Evolutionary conservation across 2,113 vertebrate genomes (phyloP).

Genomic region (Pitta sordida): DNA sequence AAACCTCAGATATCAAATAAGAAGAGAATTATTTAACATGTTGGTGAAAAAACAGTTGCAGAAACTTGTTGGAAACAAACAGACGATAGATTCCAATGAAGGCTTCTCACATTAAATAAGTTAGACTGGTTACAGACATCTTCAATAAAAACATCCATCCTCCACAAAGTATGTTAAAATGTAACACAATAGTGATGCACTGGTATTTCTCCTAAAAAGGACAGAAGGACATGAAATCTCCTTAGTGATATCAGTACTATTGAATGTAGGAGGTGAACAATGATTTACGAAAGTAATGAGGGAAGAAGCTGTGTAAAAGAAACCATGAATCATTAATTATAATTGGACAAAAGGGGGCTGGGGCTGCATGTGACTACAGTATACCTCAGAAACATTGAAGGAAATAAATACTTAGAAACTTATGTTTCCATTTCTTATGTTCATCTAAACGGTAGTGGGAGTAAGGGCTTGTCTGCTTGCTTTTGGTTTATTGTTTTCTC

Average conservation of each 20-base stretch:
- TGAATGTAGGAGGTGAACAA: conserved; percentile 59
- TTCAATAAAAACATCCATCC: conserved; percentile 48
- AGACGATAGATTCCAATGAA: conserved; percentile 26
- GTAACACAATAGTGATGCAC: conserved; percentile 62
- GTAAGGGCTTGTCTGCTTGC: conserved; percentile 9
- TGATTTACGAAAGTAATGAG: conserved; percentile 22
- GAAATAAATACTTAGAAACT: conserved; percentile 13
- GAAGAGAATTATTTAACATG: neutral
- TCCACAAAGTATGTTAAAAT: conserved; percentile 58
- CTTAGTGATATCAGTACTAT: conserved; percentile 62
- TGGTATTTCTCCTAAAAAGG: conserved; percentile 64
- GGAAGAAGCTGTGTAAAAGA: conserved; percentile 35
- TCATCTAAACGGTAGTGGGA: neutral
- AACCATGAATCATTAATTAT: conserved; percentile 37
- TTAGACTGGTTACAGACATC: conserved; percentile 55
- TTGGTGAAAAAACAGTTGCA: conserved; percentile 39
- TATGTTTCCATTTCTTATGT: neutral
- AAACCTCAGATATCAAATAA: conserved; percentile 4
- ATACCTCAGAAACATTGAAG: neutral
- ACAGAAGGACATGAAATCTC: conserved; percentile 62
- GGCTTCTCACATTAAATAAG: conserved; percentile 61
- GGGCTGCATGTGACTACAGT: neutral
- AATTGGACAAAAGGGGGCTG: neutral
- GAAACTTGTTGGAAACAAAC: conserved; percentile 46
- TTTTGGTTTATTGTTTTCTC: neutral